Conservation (phyloP, 37 sponge, comb jelly and placozoan genomes). For the Crambe crambe region DNA sequence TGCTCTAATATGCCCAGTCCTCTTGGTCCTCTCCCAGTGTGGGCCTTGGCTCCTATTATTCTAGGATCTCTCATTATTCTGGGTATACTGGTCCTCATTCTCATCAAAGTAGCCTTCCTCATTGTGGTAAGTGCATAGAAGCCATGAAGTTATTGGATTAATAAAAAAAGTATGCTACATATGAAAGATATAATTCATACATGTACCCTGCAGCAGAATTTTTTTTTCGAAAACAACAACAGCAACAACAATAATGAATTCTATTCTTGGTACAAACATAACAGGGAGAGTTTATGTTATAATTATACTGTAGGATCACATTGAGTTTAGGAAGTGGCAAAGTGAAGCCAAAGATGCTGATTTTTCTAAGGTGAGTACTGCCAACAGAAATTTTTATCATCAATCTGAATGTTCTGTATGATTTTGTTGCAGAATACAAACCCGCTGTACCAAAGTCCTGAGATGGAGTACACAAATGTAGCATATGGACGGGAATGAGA, state of each 20-base stretch:
- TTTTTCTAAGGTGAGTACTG: slow-evolving; percentile 54
- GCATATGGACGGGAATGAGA: slow-evolving; percentile 57
- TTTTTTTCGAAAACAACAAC: too few relatives aligned
- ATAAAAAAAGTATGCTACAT: not conserved
- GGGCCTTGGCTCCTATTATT: slow-evolving; percentile 51
- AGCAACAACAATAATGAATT: too few relatives aligned
- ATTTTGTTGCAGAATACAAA: slow-evolving; percentile 55
- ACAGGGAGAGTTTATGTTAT: not conserved
- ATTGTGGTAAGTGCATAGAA: slow-evolving; percentile 51
- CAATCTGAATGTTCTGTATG: too few relatives aligned
- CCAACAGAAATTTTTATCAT: not conserved
- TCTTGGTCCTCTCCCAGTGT: slow-evolving; percentile 20
- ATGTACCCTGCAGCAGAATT: too few relatives aligned
- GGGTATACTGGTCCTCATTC: slow-evolving; percentile 37
- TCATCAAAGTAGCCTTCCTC: slow-evolving; percentile 58
- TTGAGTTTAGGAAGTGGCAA: slow-evolving; percentile 50
- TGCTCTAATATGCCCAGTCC: too few relatives aligned
- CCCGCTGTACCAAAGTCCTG: slow-evolving; percentile 75
- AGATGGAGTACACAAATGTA: slow-evolving; percentile 65
- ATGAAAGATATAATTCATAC: too few relatives aligned
- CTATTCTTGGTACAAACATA: too few relatives aligned
- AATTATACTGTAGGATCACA: slow-evolving; percentile 34
- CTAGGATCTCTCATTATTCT: slow-evolving; percentile 31
- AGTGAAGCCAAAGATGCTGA: slow-evolving; percentile 45
- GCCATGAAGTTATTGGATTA: not conserved